These are phyloP conservation scores for Zelleria hepariella DNA, from an alignment of 2,888 invertebrate genomes.

Conservation along the genomic window DNA sequence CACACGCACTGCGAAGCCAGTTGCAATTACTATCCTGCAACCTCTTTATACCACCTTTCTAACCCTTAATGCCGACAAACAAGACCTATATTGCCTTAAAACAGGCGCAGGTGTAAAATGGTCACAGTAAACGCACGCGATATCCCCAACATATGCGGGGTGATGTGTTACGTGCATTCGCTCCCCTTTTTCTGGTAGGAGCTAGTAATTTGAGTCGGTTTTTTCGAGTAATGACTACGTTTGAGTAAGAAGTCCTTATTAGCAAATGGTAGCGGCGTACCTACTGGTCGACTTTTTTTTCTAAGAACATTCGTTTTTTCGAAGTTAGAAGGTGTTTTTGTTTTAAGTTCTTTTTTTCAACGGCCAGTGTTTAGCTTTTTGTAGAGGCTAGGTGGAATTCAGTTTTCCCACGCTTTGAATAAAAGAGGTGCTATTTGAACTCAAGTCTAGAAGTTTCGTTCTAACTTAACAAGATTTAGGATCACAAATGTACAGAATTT, in stretches of 20 bases:
- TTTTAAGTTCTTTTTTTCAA: background rate
- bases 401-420: background rate
- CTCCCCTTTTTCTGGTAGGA: conserved; percentile 1
- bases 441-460: no score
- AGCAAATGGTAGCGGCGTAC: background rate
- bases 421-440: background rate
- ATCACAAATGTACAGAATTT: no score
- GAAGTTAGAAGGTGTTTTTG: background rate
- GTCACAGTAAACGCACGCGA: background rate
- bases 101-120: background rate
- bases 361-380: background rate
- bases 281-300: background rate
- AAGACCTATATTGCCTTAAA: background rate
- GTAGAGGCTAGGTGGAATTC: background rate
- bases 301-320: background rate
- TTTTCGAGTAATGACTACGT: conserved; percentile 6
- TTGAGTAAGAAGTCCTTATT: background rate
- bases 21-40: conserved; percentile 1
- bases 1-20: conserved; percentile 2
- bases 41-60: background rate
- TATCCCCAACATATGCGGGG: background rate
- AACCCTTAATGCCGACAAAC: background rate
- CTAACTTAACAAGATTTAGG: no score
- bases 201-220: conserved; percentile 4
- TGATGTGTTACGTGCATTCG: conserved; percentile 4